These are phyloP conservation scores for Odocoileus virginianus DNA, from an alignment of 2,113 vertebrate species.

Conservation along the genomic window DNA sequence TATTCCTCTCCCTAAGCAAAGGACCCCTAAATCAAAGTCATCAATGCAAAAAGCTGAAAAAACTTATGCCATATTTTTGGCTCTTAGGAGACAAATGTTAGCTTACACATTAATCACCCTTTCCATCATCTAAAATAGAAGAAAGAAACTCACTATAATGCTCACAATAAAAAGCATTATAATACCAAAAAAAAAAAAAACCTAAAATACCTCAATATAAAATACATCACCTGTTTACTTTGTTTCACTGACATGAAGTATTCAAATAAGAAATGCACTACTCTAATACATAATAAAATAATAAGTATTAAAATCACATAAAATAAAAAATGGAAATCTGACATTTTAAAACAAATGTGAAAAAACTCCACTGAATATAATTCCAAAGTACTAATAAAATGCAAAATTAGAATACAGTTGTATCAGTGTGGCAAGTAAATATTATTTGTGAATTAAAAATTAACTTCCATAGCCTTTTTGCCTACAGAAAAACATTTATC, in stretches of 20 bases:
- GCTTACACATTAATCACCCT: neutral
- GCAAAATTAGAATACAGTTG: neutral
- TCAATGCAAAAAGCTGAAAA: neutral
- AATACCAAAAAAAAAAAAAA: neutral
- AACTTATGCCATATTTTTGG: neutral
- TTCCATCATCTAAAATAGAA: neutral
- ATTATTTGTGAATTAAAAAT: slow-evolving; percentile 32
- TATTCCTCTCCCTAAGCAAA: neutral
- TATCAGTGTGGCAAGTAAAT: neutral
- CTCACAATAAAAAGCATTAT: neutral
- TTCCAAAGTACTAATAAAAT: slow-evolving; percentile 38
- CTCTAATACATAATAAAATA: slow-evolving; percentile 41
- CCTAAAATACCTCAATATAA: neutral
- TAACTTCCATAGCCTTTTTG: neutral
- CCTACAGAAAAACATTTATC: neutral
- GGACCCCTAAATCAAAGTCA: neutral
- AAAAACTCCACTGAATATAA: slow-evolving; percentile 21
- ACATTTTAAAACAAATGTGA: slow-evolving; percentile 33
- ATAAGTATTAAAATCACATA: slow-evolving; percentile 39
- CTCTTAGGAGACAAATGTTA: neutral
- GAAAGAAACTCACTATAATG: neutral
- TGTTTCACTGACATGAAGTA: neutral
- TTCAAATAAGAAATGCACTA: neutral
- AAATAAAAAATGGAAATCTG: slow-evolving; percentile 20
- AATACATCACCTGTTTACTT: slow-evolving; percentile 36